Conservation (phyloP, 2,888 invertebrate species). For the Ceraclea dissimilis region DNA sequence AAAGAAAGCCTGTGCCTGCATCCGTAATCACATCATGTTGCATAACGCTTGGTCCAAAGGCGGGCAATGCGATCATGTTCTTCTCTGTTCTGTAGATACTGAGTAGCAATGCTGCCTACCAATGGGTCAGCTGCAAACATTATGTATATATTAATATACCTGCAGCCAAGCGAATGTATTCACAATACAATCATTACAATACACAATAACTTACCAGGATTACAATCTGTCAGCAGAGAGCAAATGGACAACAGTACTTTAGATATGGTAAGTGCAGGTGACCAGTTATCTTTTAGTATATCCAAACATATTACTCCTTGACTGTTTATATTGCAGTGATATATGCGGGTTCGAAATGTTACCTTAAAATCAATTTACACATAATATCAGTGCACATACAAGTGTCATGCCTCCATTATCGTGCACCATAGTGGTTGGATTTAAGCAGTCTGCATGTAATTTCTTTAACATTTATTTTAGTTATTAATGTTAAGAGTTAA, state of each 20-base stretch:
- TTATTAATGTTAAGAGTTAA: too few relatives aligned
- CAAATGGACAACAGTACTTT: constrained; percentile 97
- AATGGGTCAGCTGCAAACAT: constrained; percentile 83
- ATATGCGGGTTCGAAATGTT: constrained; percentile 75
- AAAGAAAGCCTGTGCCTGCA: constrained; percentile 15
- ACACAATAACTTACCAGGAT: constrained; percentile 88
- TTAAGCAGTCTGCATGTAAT: too few relatives aligned
- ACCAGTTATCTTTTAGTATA: constrained; percentile 98
- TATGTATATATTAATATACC: too few relatives aligned
- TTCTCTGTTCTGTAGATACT: constrained; percentile 94
- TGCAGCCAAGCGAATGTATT: too few relatives aligned
- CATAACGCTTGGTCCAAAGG: constrained; percentile 97
- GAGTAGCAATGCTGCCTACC: constrained; percentile 96
- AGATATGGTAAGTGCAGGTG: constrained; percentile 96
- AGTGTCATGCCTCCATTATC: too few relatives aligned
- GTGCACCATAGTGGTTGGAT: too few relatives aligned
- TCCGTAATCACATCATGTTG: constrained; percentile 64
- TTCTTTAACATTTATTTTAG: too few relatives aligned
- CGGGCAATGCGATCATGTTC: constrained; percentile 98
- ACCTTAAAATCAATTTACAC: constrained; percentile 29
- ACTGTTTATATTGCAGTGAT: constrained; percentile 99
- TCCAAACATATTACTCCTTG: constrained; percentile 98
- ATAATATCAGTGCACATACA: too few relatives aligned
- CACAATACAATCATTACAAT: background rate
- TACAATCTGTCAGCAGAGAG: constrained; percentile 95